These are phyloP conservation scores for Magallana angulata DNA, from an alignment of 1,140 invertebrate species.

Conservation along the genomic window DNA sequence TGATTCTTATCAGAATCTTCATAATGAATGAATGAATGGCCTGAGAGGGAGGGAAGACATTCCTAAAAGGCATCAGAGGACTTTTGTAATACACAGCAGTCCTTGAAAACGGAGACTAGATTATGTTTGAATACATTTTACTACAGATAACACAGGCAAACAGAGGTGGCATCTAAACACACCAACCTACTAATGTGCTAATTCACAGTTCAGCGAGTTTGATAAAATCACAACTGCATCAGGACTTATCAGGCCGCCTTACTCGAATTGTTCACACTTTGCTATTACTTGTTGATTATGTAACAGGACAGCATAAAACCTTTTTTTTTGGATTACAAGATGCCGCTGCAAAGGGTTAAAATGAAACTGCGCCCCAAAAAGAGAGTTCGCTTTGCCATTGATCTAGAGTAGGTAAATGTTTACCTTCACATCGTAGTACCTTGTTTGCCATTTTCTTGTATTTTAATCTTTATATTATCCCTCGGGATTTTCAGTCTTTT, in stretches of 20 bases:
- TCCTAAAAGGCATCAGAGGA: no score
- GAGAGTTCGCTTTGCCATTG: conserved; percentile 25
- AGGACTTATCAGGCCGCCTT: neutral
- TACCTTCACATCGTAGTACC: neutral
- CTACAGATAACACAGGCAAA: conserved; percentile 19
- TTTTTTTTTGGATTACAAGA: conserved; percentile 22
- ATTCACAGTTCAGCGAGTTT: neutral
- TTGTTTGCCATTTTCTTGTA: no score
- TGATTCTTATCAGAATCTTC: no score
- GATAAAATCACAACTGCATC: neutral
- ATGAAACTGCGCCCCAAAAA: neutral
- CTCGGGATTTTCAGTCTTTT: no score
- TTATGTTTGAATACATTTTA: conserved; percentile 14
- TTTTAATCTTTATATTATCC: no score
- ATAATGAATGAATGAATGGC: no score
- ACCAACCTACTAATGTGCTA: conserved; percentile 3
- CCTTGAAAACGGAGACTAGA: neutral
- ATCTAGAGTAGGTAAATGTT: conserved; percentile 32
- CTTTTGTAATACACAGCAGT: neutral
- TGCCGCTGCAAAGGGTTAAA: conserved; percentile 16
- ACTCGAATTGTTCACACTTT: neutral
- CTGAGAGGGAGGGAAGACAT: no score
- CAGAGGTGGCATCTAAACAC: neutral
- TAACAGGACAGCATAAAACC: neutral
- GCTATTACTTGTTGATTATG: conserved; percentile 7